These are phyloP conservation scores for Rhopalosiphum nymphaeae DNA, from an alignment of 2,888 invertebrate genomes.

Conservation along the genomic window DNA sequence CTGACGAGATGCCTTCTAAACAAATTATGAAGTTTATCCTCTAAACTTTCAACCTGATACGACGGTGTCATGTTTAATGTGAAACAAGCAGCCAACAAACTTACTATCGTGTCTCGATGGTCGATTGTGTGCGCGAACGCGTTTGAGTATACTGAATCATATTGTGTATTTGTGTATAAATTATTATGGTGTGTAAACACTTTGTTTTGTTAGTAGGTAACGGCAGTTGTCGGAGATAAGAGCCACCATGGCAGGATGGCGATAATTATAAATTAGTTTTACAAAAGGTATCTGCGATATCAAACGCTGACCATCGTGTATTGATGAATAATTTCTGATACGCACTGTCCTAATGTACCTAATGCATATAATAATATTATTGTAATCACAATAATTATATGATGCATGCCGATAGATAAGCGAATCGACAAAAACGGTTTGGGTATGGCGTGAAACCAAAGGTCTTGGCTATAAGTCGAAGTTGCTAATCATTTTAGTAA, in stretches of 20 bases:
- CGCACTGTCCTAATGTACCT: background rate
- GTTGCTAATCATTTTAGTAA: background rate
- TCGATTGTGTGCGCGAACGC: background rate
- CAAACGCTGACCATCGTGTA: background rate
- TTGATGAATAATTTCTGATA: background rate
- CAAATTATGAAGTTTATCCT: constrained; percentile 17
- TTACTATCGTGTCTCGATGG: background rate
- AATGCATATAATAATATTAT: background rate
- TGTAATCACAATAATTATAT: background rate
- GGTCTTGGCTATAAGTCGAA: background rate
- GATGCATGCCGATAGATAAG: background rate
- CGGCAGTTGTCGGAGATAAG: background rate
- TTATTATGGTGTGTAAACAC: background rate
- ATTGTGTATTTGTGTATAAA: background rate
- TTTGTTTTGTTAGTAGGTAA: background rate
- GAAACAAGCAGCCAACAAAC: constrained; percentile 48
- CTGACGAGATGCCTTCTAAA: constrained; percentile 1
- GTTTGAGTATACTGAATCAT: background rate
- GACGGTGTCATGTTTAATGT: constrained; percentile 44
- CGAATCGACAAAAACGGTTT: background rate
- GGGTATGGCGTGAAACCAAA: background rate
- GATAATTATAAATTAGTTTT: background rate
- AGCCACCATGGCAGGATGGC: background rate
- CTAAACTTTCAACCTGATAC: constrained; percentile 42
- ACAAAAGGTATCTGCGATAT: background rate